phyloP scores from a whole-genome alignment of 1,140 invertebrate genomes.

The Cherax destructor region DNA sequence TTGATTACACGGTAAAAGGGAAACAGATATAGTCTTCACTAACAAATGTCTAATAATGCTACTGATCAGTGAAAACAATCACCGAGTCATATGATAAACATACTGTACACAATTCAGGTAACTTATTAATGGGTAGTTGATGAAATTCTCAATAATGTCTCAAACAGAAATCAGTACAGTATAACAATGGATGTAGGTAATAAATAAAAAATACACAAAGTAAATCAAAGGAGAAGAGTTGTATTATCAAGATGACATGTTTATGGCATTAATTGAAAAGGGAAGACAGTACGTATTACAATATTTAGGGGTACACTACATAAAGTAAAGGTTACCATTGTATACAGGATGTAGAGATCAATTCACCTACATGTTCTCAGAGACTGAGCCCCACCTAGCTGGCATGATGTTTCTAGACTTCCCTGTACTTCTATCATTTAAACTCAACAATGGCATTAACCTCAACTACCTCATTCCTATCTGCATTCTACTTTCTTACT shows the following conservation, averaged over 20 bases:
- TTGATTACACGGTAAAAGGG: slow-evolving; percentile 9
- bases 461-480: too few species aligned
- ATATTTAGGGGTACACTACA: not conserved
- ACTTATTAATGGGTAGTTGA: not conserved
- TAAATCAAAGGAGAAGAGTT: not conserved
- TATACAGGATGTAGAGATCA: too few species aligned
- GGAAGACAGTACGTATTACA: not conserved
- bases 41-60: not conserved
- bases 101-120: too few species aligned
- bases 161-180: not conserved
- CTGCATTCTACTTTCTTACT: too few species aligned
- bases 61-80: not conserved
- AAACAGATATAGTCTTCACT: not conserved
- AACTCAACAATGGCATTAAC: too few species aligned
- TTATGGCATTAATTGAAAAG: not conserved
- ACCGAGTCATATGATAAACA: not conserved
- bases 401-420: too few species aligned
- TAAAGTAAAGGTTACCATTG: too few species aligned
- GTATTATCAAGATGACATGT: not conserved
- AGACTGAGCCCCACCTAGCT: too few species aligned
- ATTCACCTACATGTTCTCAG: too few species aligned
- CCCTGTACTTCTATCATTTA: too few species aligned
- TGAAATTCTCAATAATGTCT: not conserved
- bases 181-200: not conserved
- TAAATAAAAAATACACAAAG: not conserved